Conservation (phyloP, 1,140 invertebrate species). For the Diorhabda elongata region DNA sequence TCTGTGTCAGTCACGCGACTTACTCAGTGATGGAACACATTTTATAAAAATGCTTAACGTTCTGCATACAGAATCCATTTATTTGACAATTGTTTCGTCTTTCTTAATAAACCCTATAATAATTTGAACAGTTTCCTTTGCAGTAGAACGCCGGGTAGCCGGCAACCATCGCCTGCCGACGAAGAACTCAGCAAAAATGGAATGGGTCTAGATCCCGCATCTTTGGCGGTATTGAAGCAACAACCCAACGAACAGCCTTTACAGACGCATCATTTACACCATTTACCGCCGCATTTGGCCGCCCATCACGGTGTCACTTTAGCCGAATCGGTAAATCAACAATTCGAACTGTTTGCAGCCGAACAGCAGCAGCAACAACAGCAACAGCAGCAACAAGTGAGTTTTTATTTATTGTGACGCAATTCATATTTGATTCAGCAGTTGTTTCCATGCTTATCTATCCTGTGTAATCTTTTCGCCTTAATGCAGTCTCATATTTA, state of each 20-base stretch:
- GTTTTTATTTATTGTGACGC: background rate
- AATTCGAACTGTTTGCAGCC: slow-evolving; percentile 45
- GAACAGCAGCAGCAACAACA: slow-evolving; percentile 41
- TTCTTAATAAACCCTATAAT: too few relatives aligned
- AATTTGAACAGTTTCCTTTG: slow-evolving; percentile 36
- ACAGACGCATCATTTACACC: slow-evolving; percentile 35
- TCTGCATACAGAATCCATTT: too few relatives aligned
- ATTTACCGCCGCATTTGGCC: slow-evolving; percentile 45
- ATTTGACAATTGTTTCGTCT: too few relatives aligned
- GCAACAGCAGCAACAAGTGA: slow-evolving; percentile 29
- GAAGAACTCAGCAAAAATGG: slow-evolving; percentile 69
- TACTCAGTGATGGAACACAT: too few relatives aligned
- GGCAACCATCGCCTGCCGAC: slow-evolving; percentile 85
- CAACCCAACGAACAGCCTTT: slow-evolving; percentile 43
- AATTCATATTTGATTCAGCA: too few relatives aligned
- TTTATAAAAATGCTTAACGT: too few relatives aligned
- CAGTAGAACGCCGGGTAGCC: slow-evolving; percentile 81
- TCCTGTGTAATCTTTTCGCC: too few relatives aligned
- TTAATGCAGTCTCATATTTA: too few relatives aligned
- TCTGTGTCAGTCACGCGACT: too few relatives aligned
- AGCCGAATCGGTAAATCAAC: slow-evolving; percentile 48
- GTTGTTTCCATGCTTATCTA: too few relatives aligned
- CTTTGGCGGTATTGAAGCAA: slow-evolving; percentile 54
- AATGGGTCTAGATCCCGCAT: slow-evolving; percentile 51
- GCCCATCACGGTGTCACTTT: slow-evolving; percentile 48